Conservation (phyloP, 2,888 invertebrate genomes). For the Syritta pipiens region DNA sequence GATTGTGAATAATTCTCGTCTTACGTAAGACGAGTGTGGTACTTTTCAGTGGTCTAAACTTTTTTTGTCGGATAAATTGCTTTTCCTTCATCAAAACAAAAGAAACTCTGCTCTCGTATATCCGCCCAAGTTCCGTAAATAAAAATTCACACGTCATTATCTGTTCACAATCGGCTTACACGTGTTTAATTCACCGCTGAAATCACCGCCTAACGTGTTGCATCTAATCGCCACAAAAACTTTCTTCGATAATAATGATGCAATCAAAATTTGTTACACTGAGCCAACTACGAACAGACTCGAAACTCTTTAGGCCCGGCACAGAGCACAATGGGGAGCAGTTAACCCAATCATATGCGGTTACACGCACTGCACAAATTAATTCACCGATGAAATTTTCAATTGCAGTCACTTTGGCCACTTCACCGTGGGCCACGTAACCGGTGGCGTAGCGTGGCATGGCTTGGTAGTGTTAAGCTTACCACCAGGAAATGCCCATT, state of each 20-base stretch:
- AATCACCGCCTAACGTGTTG: conserved; percentile 1
- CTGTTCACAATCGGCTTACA: conserved; percentile 22
- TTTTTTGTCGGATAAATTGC: too few species aligned
- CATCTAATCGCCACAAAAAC: conserved; percentile 24
- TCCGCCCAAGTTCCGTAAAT: conserved; percentile 26
- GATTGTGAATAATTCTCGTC: too few species aligned
- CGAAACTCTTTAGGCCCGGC: conserved; percentile 7
- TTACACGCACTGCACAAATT: conserved; percentile 57
- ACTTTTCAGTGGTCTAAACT: too few species aligned
- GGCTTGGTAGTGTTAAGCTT: background rate
- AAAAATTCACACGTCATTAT: conserved; percentile 14
- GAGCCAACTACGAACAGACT: conserved; percentile 9
- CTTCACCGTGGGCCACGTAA: conserved; percentile 17
- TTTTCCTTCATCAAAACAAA: too few species aligned
- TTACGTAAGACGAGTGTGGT: too few species aligned
- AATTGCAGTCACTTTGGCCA: conserved; percentile 50
- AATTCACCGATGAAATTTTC: conserved; percentile 48
- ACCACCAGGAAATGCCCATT: conserved; percentile 50
- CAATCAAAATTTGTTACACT: conserved; percentile 40
- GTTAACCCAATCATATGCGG: conserved; percentile 47
- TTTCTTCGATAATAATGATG: conserved; percentile 51
- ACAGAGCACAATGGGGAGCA: conserved; percentile 30
- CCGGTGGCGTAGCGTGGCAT: background rate
- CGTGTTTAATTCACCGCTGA: background rate
- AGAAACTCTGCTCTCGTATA: too few species aligned